These are phyloP conservation scores for Apis laboriosa DNA, from an alignment of 1,140 invertebrate genomes.

Conservation along the genomic window DNA sequence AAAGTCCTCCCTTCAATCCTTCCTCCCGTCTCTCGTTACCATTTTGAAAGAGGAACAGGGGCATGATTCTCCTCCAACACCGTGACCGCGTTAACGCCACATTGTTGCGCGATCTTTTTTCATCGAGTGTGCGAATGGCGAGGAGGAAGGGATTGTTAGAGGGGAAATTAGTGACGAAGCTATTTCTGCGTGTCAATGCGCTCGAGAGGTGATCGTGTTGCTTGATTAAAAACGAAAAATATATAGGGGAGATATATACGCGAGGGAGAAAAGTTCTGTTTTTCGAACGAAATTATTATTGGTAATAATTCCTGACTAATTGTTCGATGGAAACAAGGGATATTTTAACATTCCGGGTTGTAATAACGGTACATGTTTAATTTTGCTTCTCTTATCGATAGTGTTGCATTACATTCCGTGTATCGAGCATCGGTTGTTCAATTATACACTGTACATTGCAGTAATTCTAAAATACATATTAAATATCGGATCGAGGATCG, in stretches of 20 bases:
- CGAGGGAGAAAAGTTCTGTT: not conserved
- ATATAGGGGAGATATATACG: not conserved
- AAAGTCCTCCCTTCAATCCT: not conserved
- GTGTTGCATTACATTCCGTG: not conserved
- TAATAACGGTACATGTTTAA: not conserved
- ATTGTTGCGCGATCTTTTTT: slow-evolving; percentile 10
- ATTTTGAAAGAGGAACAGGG: not conserved
- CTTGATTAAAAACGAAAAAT: slow-evolving; percentile 10
- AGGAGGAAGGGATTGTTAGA: not conserved
- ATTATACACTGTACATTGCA: not conserved
- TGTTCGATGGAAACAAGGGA: not conserved
- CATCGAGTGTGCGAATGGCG: not conserved
- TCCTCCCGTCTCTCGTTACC: not conserved
- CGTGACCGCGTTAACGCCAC: slow-evolving; percentile 9
- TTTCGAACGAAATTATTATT: not conserved
- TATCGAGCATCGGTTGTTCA: not conserved
- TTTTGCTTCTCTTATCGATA: not conserved
- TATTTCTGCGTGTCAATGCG: slow-evolving; percentile 19
- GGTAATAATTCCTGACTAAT: not conserved
- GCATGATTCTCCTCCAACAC: not conserved
- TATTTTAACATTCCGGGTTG: not conserved
- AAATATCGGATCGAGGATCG: not conserved
- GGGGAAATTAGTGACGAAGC: slow-evolving; percentile 42
- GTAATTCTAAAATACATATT: not conserved
- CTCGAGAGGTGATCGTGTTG: not conserved